Evolutionary conservation across 1,140 invertebrate genomes (phyloP).

Genomic region (Philotrypesis tridentata): DNA sequence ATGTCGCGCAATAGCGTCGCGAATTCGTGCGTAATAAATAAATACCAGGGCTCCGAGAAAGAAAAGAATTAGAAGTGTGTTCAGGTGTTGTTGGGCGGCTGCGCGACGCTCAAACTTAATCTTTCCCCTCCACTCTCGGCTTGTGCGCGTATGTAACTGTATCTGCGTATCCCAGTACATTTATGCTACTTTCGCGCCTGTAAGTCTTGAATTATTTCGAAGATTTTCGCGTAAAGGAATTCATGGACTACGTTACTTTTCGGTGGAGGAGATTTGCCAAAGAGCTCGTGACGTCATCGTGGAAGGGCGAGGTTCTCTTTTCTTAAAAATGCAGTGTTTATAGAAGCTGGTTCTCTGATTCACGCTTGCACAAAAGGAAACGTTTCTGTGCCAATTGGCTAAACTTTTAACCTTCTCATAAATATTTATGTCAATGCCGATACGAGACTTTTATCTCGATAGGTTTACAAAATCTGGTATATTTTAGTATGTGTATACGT

Average conservation of each 20-base stretch:
- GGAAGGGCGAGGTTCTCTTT: background rate
- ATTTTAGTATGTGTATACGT: no score
- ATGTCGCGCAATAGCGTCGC: background rate
- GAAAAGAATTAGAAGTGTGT: background rate
- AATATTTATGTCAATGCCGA: background rate
- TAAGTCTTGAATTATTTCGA: background rate
- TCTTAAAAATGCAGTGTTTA: background rate
- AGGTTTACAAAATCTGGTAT: no score
- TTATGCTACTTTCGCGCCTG: background rate
- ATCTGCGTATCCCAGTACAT: background rate
- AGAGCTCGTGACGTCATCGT: background rate
- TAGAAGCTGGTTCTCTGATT: background rate
- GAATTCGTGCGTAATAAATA: conserved; percentile 8
- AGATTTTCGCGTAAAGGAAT: background rate
- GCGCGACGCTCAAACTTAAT: background rate
- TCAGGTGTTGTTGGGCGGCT: background rate
- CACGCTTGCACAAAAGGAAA: background rate
- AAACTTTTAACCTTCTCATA: background rate
- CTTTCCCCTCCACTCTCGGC: background rate
- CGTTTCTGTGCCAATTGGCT: background rate
- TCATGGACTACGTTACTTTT: background rate
- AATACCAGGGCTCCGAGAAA: background rate
- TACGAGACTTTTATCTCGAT: no score
- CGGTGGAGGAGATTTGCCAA: background rate
- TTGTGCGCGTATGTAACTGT: background rate